Conservation (phyloP, 2,797 vertebrate species). For the Sparidentex hasta region DNA sequence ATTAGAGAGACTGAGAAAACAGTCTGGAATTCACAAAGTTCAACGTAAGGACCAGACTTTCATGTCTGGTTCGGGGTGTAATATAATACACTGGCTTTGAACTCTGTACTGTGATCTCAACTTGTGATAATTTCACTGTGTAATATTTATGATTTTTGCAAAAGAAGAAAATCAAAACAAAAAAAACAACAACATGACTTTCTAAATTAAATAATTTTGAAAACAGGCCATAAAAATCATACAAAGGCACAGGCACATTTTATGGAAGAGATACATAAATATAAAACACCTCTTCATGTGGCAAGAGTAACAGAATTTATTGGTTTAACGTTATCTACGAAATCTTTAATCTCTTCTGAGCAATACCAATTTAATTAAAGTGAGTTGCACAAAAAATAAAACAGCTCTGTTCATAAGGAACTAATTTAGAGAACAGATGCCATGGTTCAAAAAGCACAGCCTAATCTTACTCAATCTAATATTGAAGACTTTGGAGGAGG, state of each 20-base stretch:
- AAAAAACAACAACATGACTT: slow-evolving; percentile 16
- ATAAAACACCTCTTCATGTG: slow-evolving; percentile 45
- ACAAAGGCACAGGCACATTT: slow-evolving; percentile 34
- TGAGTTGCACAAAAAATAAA: slow-evolving; percentile 25
- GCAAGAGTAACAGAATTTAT: slow-evolving; percentile 43
- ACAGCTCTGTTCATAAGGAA: slow-evolving; percentile 29
- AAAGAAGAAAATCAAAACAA: neutral
- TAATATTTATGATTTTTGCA: slow-evolving; percentile 68
- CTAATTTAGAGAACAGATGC: slow-evolving; percentile 43
- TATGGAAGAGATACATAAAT: slow-evolving; percentile 50
- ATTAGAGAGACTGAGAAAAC: slow-evolving; percentile 39
- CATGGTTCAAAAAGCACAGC: slow-evolving; percentile 10
- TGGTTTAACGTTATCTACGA: neutral
- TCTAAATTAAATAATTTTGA: slow-evolving; percentile 54
- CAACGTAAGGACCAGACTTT: slow-evolving; percentile 54
- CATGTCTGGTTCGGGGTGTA: slow-evolving; percentile 49
- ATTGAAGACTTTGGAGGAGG: slow-evolving; percentile 19
- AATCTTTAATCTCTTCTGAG: slow-evolving; percentile 28
- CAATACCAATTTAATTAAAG: slow-evolving; percentile 58
- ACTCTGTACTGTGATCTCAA: slow-evolving; percentile 64
- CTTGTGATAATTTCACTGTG: slow-evolving; percentile 61
- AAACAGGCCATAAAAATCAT: slow-evolving; percentile 49
- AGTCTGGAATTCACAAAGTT: slow-evolving; percentile 63
- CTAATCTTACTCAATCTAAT: slow-evolving; percentile 23
- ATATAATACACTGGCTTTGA: slow-evolving; percentile 71